phyloP scores from a whole-genome alignment of 2,113 vertebrate genomes.

The Chlorodrepanis virens region DNA sequence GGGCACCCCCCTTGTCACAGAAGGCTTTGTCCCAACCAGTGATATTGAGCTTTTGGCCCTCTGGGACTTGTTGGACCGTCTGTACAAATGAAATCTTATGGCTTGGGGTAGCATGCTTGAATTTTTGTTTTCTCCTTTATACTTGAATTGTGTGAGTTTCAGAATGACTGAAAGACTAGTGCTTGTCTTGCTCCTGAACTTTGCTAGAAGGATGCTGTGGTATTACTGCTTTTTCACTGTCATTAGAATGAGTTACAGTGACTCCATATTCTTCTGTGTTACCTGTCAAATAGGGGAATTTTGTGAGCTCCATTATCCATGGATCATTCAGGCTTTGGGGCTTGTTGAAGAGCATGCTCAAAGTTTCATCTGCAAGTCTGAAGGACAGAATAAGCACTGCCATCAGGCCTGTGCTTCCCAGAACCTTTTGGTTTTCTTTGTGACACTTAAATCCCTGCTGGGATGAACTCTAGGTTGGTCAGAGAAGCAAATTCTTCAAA shows the following conservation, averaged over 20 bases:
- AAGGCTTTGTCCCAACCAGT: not conserved
- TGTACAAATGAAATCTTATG: not conserved
- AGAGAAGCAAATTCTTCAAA: not conserved
- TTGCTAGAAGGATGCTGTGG: not conserved
- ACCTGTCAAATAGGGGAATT: not conserved
- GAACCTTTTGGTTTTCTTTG: constrained; percentile 25
- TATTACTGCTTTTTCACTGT: not conserved
- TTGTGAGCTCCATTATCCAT: not conserved
- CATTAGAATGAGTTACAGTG: not conserved
- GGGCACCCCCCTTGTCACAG: not conserved
- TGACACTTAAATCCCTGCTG: constrained; percentile 26
- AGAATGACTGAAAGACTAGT: not conserved
- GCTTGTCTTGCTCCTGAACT: not conserved
- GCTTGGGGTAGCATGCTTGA: not conserved
- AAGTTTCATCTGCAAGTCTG: not conserved
- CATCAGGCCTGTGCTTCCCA: not conserved
- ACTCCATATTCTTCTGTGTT: not conserved
- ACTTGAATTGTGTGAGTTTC: not conserved
- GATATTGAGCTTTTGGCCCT: fast-evolving
- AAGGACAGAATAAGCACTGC: not conserved
- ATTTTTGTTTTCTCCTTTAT: not conserved
- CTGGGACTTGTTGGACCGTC: not conserved
- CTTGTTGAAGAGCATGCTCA: not conserved
- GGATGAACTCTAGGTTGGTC: not conserved
- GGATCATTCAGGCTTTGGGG: not conserved